phyloP scores from a whole-genome alignment of 2,113 vertebrate species.

The Oncorhynchus gorbuscha region DNA sequence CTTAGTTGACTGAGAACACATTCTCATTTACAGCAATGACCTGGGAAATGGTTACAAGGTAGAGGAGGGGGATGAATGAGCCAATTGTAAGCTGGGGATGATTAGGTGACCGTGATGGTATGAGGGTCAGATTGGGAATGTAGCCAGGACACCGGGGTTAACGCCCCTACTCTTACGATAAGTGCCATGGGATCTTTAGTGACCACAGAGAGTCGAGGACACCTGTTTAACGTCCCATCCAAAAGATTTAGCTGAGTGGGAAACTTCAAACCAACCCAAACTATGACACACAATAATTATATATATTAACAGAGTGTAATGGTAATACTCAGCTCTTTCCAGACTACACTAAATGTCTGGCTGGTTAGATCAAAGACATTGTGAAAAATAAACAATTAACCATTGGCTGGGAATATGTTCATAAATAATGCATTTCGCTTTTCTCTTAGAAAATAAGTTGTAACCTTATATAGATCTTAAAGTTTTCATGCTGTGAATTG shows the following conservation, averaged over 20 bases:
- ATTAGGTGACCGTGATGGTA: no score
- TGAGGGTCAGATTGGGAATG: no score
- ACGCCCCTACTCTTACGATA: no score
- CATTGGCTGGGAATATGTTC: constrained; percentile 81
- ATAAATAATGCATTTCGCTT: constrained; percentile 81
- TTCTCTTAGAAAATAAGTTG: constrained; percentile 79
- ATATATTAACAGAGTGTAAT: constrained; percentile 64
- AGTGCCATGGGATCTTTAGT: no score
- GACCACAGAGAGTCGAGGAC: no score
- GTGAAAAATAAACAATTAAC: constrained; percentile 82
- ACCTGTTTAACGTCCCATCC: no score
- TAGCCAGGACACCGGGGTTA: no score
- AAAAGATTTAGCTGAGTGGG: neutral
- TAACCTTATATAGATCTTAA: constrained; percentile 82
- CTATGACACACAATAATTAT: constrained; percentile 70
- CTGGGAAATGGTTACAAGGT: no score
- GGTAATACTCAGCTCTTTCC: constrained; percentile 70
- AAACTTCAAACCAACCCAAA: constrained; percentile 54
- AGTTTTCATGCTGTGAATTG: constrained; percentile 79
- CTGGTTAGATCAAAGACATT: constrained; percentile 82
- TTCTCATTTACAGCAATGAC: no score
- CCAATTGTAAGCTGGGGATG: no score
- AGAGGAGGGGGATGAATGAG: no score
- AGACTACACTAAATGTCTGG: constrained; percentile 69
- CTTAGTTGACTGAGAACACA: no score